A percentile compares a stretch with the other conserved stretches of the same genome.
phyloP scores from a whole-genome alignment of 1,140 invertebrate species.

The Planococcus citri region DNA sequence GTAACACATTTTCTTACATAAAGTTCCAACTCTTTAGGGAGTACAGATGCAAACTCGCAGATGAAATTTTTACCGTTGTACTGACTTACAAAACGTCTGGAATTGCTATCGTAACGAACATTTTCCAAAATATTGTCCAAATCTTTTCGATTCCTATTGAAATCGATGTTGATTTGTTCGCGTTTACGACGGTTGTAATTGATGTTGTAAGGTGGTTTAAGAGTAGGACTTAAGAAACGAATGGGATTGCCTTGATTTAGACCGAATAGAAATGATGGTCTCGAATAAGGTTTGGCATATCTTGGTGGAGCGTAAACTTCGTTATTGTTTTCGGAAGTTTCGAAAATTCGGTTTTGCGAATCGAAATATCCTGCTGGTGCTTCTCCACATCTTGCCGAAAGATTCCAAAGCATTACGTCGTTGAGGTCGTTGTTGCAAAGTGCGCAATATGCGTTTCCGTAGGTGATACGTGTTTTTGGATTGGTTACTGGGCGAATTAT shows the following conservation, averaged over 20 bases:
- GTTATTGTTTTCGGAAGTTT: background rate
- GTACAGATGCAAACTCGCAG: constrained; percentile 23
- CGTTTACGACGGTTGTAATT: background rate
- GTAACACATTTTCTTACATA: constrained; percentile 30
- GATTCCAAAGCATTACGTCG: background rate
- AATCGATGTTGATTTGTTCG: background rate
- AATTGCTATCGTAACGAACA: background rate
- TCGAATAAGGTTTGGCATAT: background rate
- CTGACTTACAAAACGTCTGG: background rate
- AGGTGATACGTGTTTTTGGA: constrained; percentile 36
- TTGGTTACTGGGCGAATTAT: constrained; percentile 37
- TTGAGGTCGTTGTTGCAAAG: constrained; percentile 38
- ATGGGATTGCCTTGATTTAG: background rate
- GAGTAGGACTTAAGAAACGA: background rate
- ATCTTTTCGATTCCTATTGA: background rate
- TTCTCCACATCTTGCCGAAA: background rate
- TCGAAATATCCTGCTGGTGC: background rate
- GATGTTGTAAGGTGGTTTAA: no score
- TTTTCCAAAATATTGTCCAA: background rate
- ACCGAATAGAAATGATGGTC: no score
- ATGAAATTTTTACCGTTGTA: background rate
- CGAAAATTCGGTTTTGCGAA: background rate
- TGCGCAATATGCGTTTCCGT: constrained; percentile 44
- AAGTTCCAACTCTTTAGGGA: constrained; percentile 23
- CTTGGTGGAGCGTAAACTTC: background rate